These are phyloP conservation scores for Lophotriccus pileatus DNA, from an alignment of 2,797 vertebrate species.

Conservation along the genomic window DNA sequence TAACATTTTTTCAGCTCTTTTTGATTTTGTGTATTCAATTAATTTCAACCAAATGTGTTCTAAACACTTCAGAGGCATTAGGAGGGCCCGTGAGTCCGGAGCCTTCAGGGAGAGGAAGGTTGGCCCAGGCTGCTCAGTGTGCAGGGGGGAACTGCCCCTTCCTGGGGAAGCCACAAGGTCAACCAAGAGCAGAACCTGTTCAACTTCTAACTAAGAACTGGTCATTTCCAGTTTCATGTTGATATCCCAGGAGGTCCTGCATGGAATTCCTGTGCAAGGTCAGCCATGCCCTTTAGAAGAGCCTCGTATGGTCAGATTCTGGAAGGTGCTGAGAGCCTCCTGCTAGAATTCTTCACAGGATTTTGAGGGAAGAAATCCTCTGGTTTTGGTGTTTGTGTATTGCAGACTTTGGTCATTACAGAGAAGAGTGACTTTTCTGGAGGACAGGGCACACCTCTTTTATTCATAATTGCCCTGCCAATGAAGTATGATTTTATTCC, in stretches of 20 bases:
- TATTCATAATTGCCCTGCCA: not conserved
- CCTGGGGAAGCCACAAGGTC: not conserved
- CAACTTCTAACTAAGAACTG: not conserved
- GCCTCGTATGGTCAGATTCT: not conserved
- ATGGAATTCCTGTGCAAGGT: not conserved
- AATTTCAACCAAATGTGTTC: slow-evolving; percentile 64
- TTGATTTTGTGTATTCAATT: slow-evolving; percentile 71
- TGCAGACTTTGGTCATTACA: not conserved
- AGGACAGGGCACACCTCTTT: not conserved
- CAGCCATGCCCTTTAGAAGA: not conserved
- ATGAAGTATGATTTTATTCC: not conserved
- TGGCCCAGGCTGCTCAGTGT: not conserved
- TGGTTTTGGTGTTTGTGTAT: not conserved
- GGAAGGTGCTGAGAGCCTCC: not conserved
- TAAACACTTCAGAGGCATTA: slow-evolving; percentile 18
- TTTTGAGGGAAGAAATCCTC: not conserved
- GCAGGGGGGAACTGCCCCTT: not conserved
- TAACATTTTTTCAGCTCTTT: slow-evolving; percentile 66
- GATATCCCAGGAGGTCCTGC: not conserved
- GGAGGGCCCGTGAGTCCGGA: not conserved
- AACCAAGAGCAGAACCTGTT: not conserved
- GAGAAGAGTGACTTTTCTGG: not conserved
- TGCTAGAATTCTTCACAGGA: not conserved
- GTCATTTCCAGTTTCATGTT: not conserved
- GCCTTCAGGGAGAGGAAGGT: not conserved